A percentile compares a stretch with the other conserved stretches of the same genome.
phyloP scores from a whole-genome alignment of 2,113 vertebrate genomes.

The Spilogale gracilis region DNA sequence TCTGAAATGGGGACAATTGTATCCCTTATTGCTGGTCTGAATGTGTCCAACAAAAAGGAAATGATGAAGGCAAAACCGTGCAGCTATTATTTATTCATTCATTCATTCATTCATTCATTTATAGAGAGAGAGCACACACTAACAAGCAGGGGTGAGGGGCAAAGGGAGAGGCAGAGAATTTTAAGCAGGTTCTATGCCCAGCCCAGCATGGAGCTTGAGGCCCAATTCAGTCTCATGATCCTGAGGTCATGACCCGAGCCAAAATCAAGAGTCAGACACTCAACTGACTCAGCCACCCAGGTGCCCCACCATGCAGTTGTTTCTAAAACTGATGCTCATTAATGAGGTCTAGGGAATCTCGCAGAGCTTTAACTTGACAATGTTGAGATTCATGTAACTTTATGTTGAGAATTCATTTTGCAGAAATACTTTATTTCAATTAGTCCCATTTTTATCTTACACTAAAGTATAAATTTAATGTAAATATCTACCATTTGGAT shows the following conservation, averaged over 20 bases:
- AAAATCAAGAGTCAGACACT: background rate
- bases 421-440: conserved; percentile 42
- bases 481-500: conserved; percentile 6
- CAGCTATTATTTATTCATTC: background rate
- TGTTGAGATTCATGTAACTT: conserved; percentile 11
- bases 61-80: background rate
- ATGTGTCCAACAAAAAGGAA: conserved; percentile 12
- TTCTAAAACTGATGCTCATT: background rate
- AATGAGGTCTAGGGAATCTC: background rate
- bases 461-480: background rate
- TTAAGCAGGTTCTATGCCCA: background rate
- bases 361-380: background rate
- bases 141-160: background rate
- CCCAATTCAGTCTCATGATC: background rate
- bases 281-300: background rate
- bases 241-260: background rate
- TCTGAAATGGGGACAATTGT: background rate
- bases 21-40: background rate
- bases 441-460: conserved; percentile 30
- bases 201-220: background rate
- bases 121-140: background rate
- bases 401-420: background rate
- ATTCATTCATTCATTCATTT: background rate
- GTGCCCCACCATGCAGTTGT: background rate
- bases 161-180: background rate